Percentiles rank a stretch among this genome's conserved stretches.
Evolutionary conservation across 2,797 vertebrate genomes (phyloP).

Genomic region (Xenops minutus): DNA sequence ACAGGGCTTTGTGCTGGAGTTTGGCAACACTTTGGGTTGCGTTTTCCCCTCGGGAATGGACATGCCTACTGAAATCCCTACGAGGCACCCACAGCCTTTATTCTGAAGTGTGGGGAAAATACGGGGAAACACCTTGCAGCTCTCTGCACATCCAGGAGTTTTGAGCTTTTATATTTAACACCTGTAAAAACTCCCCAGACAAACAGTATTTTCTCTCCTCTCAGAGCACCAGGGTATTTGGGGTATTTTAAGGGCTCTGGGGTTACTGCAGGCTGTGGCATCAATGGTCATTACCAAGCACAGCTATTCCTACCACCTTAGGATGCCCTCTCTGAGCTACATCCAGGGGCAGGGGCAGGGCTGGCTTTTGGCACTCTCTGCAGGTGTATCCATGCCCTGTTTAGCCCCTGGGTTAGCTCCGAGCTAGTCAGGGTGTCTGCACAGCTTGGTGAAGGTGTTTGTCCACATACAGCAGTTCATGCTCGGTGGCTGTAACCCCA

Average conservation of each 20-base stretch:
- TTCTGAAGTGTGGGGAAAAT: not conserved
- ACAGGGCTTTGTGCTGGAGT: accelerated
- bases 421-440: not conserved
- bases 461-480: accelerated
- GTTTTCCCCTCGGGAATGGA: not conserved
- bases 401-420: not conserved
- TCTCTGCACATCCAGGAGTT: not conserved
- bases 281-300: not conserved
- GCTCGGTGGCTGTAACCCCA: not conserved
- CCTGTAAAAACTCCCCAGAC: not conserved
- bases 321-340: accelerated
- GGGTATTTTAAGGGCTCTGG: not conserved
- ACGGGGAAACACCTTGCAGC: accelerated
- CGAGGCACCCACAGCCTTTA: not conserved
- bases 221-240: not conserved
- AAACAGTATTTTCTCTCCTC: not conserved
- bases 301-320: too few species aligned
- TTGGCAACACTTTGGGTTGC: not conserved
- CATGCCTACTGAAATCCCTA: accelerated
- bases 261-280: not conserved
- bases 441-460: not conserved
- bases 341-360: not conserved
- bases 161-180: not conserved
- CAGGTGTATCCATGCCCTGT: accelerated
- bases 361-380: not conserved